These are phyloP conservation scores for Nasua narica DNA, from an alignment of 2,797 vertebrate genomes.

Conservation along the genomic window DNA sequence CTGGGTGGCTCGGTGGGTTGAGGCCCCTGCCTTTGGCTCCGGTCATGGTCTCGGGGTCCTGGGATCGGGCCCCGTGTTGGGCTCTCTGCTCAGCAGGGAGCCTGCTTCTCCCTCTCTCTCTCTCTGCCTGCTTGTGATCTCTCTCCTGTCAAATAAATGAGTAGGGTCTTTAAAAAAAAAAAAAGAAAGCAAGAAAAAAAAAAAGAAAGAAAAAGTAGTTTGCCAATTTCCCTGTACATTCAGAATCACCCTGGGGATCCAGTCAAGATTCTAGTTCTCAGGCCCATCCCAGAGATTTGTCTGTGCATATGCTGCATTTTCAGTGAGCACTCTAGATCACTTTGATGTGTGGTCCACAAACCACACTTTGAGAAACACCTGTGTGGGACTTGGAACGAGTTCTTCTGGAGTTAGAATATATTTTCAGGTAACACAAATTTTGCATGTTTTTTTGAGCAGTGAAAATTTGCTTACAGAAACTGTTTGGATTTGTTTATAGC, in stretches of 20 bases:
- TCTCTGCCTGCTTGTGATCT: too few relatives aligned
- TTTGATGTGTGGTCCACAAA: background rate
- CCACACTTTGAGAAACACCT: background rate
- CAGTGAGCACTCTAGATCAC: background rate
- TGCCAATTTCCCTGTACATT: background rate
- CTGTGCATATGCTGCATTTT: background rate
- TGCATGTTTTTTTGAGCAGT: background rate
- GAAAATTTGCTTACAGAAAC: constrained; percentile 17
- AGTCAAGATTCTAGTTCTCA: background rate
- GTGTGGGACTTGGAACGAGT: background rate
- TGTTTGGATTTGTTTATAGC: constrained; percentile 15
- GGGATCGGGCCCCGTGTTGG: too few relatives aligned
- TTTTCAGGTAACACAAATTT: constrained; percentile 8
- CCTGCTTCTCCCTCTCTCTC: too few relatives aligned
- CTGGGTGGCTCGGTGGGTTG: too few relatives aligned
- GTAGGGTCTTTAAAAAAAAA: too few relatives aligned
- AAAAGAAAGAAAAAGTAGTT: background rate
- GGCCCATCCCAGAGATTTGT: background rate
- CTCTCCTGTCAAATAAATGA: too few relatives aligned
- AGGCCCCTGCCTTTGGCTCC: too few relatives aligned
- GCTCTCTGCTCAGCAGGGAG: too few relatives aligned
- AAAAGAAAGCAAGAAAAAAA: too few relatives aligned
- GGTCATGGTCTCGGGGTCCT: too few relatives aligned
- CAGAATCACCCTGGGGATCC: background rate
- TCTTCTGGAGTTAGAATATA: background rate